Percentiles rank a stretch among this genome's conserved stretches.
These are phyloP conservation scores for Lepidocolaptes lacrymiger DNA, from an alignment of 2,797 vertebrate genomes.

Conservation along the genomic window DNA sequence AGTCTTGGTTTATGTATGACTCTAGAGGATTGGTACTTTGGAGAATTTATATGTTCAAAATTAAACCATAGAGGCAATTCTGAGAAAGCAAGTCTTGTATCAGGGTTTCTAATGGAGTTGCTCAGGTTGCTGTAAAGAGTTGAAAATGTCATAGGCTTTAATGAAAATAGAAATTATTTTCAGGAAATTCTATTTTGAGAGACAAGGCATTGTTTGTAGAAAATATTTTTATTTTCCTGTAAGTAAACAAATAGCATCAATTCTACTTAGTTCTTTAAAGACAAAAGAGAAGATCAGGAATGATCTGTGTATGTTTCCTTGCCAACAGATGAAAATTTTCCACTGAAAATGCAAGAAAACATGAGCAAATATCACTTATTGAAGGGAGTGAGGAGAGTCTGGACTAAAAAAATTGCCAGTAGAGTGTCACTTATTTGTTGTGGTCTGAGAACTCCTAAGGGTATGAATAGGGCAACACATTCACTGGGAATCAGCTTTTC, in stretches of 20 bases:
- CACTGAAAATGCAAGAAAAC: not conserved
- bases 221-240: not conserved
- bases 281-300: not conserved
- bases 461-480: fast-evolving
- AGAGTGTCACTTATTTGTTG: not conserved
- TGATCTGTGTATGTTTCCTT: not conserved
- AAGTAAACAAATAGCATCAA: not conserved
- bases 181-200: not conserved
- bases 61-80: not conserved
- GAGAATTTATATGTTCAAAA: not conserved
- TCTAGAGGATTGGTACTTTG: not conserved
- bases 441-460: not conserved
- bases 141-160: not conserved
- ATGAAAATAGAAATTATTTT: not conserved
- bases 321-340: not conserved
- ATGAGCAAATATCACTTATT: not conserved
- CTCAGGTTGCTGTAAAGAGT: not conserved
- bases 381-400: not conserved
- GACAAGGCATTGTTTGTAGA: not conserved
- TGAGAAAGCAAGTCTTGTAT: not conserved
- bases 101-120: not conserved
- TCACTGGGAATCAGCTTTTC: not conserved
- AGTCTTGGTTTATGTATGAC: not conserved
- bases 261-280: not conserved
- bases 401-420: not conserved